A percentile compares a stretch with the other conserved stretches of the same genome.
These are phyloP conservation scores for Bolborhynchus lineola DNA, from an alignment of 2,113 vertebrate genomes.

Conservation along the genomic window DNA sequence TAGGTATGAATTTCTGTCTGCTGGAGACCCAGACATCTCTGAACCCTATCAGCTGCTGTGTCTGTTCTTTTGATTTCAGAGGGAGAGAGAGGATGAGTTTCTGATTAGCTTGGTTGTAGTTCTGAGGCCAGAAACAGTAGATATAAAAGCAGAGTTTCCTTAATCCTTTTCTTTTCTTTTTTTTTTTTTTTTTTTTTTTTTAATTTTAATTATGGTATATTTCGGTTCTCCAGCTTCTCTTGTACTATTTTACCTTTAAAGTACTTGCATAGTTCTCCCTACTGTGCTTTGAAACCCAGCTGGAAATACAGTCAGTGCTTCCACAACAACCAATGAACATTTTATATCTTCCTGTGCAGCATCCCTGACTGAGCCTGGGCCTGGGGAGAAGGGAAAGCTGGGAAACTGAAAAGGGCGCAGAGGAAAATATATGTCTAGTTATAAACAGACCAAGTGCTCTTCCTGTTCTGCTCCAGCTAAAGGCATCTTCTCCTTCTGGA, in stretches of 20 bases:
- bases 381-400: background rate
- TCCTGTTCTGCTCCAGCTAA: background rate
- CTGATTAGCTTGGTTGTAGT: background rate
- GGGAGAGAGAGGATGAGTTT: background rate
- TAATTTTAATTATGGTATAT: background rate
- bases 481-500: background rate
- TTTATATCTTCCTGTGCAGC: background rate
- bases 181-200: background rate
- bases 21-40: background rate
- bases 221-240: background rate
- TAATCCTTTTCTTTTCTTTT: background rate
- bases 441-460: background rate
- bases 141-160: background rate
- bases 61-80: background rate
- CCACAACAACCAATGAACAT: background rate
- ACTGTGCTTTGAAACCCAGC: background rate
- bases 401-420: background rate
- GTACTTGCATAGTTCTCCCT: background rate
- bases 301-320: background rate
- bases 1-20: background rate
- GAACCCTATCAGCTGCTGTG: background rate
- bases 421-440: background rate
- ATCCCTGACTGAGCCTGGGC: background rate
- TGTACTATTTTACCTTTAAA: background rate
- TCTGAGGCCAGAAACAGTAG: background rate